Conservation (phyloP, 2,113 vertebrate species). For the Helogale parvula region DNA sequence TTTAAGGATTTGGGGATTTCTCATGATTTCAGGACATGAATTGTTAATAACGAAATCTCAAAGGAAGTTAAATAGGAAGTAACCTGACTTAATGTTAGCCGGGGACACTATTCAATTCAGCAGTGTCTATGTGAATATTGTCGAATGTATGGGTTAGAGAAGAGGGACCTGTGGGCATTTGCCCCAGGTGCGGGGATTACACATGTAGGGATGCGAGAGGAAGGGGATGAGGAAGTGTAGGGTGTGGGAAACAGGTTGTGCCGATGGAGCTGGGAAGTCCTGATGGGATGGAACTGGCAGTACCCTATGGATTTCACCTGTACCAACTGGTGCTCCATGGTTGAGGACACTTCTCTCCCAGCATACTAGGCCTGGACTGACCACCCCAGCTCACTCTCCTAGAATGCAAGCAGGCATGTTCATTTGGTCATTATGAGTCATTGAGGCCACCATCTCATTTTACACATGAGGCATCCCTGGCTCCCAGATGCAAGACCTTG, state of each 20-base stretch:
- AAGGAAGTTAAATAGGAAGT: constrained; percentile 43
- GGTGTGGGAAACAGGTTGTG: not conserved
- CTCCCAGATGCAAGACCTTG: not conserved
- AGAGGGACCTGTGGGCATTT: not conserved
- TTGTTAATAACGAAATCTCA: constrained; percentile 1
- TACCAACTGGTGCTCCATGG: accelerated
- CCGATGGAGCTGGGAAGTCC: not conserved
- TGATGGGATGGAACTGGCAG: not conserved
- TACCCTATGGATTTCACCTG: not conserved
- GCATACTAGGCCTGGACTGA: not conserved
- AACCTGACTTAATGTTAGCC: not conserved
- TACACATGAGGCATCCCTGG: not conserved
- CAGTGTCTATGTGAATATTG: not conserved
- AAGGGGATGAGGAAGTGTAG: not conserved
- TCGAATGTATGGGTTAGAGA: not conserved
- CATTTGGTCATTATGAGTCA: not conserved
- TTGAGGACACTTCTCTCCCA: not conserved
- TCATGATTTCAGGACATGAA: constrained; percentile 1
- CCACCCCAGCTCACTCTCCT: not conserved
- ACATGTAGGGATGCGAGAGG: not conserved
- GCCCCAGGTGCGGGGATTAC: not conserved
- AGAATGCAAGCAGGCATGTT: not conserved
- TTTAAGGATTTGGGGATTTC: not conserved
- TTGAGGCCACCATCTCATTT: not conserved
- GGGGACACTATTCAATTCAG: not conserved